Conservation (phyloP, 2,113 vertebrate species). For the Tetraodon nigroviridis region DNA sequence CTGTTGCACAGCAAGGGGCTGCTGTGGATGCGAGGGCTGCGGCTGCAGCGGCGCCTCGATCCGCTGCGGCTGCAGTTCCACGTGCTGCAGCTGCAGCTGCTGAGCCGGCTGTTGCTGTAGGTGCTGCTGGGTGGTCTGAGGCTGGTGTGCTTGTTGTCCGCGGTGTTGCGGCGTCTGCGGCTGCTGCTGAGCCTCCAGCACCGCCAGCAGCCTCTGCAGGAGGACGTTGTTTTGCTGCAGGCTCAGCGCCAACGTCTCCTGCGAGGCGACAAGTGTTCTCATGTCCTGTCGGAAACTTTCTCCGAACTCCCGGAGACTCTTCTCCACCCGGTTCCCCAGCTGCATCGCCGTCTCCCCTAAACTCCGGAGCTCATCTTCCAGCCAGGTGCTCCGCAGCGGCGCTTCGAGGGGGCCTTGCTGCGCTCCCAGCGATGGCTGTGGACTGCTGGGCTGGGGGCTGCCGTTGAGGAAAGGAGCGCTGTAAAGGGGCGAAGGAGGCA, state of each 20-base stretch:
- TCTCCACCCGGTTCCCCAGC: conserved; percentile 76
- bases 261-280: conserved; percentile 74
- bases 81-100: conserved; percentile 40
- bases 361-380: conserved; percentile 76
- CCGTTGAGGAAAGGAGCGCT: conserved; percentile 79
- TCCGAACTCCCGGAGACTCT: conserved; percentile 71
- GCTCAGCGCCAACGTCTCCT: conserved; percentile 73
- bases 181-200: conserved; percentile 75
- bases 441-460: conserved; percentile 76
- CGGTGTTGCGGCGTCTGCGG: conserved; percentile 59
- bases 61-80: conserved; percentile 41
- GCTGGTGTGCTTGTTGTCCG: conserved; percentile 46
- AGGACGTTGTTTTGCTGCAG: conserved; percentile 79
- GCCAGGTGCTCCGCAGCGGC: conserved; percentile 72
- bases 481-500: conserved; percentile 78
- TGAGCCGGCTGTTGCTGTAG: conserved; percentile 43
- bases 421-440: conserved; percentile 72
- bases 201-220: conserved; percentile 74
- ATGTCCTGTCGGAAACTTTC: conserved; percentile 75
- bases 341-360: conserved; percentile 76
- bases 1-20: conserved; percentile 9
- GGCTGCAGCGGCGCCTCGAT: conserved; percentile 45
- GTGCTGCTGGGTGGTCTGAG: conserved; percentile 58
- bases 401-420: conserved; percentile 73
- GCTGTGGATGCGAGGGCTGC: conserved; percentile 45